Evolutionary conservation across 2,797 vertebrate genomes (phyloP), one percentile per base, ranked within the genome.

Genomic region (Karalla daura): DNA sequence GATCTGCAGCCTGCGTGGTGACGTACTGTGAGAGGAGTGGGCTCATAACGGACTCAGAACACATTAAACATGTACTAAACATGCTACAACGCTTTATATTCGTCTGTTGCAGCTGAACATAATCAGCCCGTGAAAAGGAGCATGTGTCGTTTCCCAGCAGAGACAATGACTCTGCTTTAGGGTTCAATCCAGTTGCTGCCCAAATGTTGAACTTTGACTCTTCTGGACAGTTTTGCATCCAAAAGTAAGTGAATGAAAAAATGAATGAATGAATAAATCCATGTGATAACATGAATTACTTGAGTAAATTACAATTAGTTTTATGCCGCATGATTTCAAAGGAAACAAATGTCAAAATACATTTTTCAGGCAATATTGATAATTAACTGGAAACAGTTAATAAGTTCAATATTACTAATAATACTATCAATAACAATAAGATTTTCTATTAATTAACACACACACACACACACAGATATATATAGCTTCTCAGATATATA

Each of bases 11-110:
- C 80, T 82, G 72, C 68, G 83, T 70, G 85, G 84, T 68, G 69
- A 76, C 77, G 79, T 44, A 77, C 28, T 43, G 40, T 56, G 50
- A 14, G 27, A 36, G 68, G 64, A 53, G 25, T 52, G 47, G 25
- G 78, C 59, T 80, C 83, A 76, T 90, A 87, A 91, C 89, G 77
- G 84, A n/a, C 30, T 80, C 1, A 76, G 84, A 85, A n/a, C n/a
- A n/a, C n/a, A n/a, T n/a, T n/a, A n/a, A n/a, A n/a, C n/a, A n/a
- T n/a, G n/a, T n/a, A n/a, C n/a, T n/a, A 74, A 61, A 81, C 5
- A 39, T 7, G 30, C 58, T 83, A 82, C 86, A 75, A 84, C 1
- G 33, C 58, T 49, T 17, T 51, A 33, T 47, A 44, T 52, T 78
- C 74, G 89, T 86, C 80, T 63, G 74, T 39, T 5, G 75, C 73